phyloP scores from a whole-genome alignment of 2,888 invertebrate species.

The Spodoptera littoralis region DNA sequence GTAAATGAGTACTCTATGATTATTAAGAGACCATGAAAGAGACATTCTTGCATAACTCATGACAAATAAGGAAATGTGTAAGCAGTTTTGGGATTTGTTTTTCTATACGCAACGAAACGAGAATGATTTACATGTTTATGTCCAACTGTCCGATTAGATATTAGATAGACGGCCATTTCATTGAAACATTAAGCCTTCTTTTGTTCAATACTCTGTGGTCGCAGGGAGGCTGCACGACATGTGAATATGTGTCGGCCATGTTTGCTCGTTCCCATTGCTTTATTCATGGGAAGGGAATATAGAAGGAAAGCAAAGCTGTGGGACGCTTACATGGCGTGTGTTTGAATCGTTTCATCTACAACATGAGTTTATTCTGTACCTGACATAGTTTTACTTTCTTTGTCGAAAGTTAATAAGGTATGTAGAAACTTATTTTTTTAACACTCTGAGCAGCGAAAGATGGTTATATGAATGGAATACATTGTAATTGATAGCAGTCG shows the following conservation, averaged over 20 bases:
- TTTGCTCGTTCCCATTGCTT: slow-evolving; percentile 50
- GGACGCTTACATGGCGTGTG: slow-evolving; percentile 19
- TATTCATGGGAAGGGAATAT: slow-evolving; percentile 56
- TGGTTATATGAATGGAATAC: too few relatives aligned
- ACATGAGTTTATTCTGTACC: slow-evolving; percentile 10
- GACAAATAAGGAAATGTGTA: too few relatives aligned
- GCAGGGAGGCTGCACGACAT: slow-evolving; percentile 18
- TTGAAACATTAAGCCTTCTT: slow-evolving; percentile 6
- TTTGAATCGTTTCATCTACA: slow-evolving; percentile 29
- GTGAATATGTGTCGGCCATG: slow-evolving; percentile 41
- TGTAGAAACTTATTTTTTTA: too few relatives aligned
- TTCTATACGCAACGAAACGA: too few relatives aligned
- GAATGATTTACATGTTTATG: neutral
- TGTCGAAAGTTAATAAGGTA: too few relatives aligned
- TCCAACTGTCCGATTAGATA: neutral
- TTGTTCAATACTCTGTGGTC: slow-evolving; percentile 11
- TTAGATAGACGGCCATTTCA: slow-evolving; percentile 2
- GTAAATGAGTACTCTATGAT: too few relatives aligned
- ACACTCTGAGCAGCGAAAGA: too few relatives aligned
- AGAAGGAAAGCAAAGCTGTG: slow-evolving; percentile 40
- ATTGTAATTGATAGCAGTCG: too few relatives aligned
- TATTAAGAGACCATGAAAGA: too few relatives aligned
- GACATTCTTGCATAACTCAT: too few relatives aligned
- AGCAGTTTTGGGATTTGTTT: too few relatives aligned
- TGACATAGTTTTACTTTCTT: neutral